phyloP scores from a whole-genome alignment of 2,888 invertebrate species.

The Rhyacophila evoluta region DNA sequence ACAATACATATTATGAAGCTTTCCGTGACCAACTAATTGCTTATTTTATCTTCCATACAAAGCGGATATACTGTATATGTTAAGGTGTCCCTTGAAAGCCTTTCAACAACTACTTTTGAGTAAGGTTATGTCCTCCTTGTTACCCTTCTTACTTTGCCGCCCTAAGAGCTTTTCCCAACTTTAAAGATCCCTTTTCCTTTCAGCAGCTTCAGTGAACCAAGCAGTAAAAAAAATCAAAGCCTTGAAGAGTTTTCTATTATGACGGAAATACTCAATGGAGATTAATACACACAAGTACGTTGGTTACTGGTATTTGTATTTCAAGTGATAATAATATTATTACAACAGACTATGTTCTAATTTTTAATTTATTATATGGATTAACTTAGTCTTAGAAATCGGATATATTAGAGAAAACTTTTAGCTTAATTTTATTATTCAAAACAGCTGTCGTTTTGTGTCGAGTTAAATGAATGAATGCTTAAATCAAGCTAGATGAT shows the following conservation, averaged over 20 bases:
- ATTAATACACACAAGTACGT: too few species aligned
- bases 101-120: slow-evolving; percentile 18
- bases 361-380: too few species aligned
- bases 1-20: not conserved
- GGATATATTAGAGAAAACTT: too few species aligned
- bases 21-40: not conserved
- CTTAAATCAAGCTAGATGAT: too few species aligned
- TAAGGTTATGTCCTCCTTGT: not conserved
- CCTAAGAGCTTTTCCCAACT: not conserved
- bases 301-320: too few species aligned
- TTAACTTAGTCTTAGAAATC: too few species aligned
- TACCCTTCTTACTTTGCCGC: slow-evolving; percentile 2
- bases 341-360: too few species aligned
- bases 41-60: not conserved
- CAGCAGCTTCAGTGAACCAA: not conserved
- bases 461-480: too few species aligned
- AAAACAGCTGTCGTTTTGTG: too few species aligned
- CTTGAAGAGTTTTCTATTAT: not conserved
- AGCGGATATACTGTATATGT: not conserved
- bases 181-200: slow-evolving; percentile 5
- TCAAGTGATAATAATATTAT: too few species aligned
- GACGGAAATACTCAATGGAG: not conserved
- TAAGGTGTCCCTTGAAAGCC: slow-evolving; percentile 17
- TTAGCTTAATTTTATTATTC: too few species aligned
- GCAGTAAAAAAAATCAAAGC: not conserved